A percentile compares a stretch with the other conserved stretches of the same genome.
These are phyloP conservation scores for Coptodon rendalli DNA, from an alignment of 2,113 vertebrate genomes.

Conservation along the genomic window DNA sequence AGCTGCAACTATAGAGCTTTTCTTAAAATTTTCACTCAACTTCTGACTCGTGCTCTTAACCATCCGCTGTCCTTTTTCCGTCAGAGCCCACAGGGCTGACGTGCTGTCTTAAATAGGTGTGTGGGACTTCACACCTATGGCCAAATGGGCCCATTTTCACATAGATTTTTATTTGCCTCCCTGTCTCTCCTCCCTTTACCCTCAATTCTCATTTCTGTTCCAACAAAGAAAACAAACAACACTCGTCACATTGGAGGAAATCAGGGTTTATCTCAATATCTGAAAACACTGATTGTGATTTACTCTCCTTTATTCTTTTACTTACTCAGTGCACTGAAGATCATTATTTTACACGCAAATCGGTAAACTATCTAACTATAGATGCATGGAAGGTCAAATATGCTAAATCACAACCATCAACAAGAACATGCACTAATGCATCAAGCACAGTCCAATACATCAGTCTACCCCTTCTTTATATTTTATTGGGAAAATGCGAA, in stretches of 20 bases:
- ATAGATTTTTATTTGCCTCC: conserved; percentile 23
- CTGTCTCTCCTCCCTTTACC: background rate
- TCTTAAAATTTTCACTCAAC: background rate
- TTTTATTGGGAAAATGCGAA: background rate
- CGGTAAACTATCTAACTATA: background rate
- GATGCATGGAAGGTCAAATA: background rate
- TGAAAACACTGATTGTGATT: background rate
- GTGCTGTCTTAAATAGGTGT: conserved; percentile 68
- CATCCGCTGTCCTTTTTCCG: background rate
- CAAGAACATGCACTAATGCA: background rate
- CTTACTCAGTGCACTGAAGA: background rate
- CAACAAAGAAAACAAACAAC: conserved; percentile 22
- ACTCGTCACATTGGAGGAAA: background rate
- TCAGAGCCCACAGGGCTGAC: background rate
- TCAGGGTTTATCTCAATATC: background rate
- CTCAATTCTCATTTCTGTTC: conserved; percentile 9
- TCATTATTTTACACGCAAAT: background rate
- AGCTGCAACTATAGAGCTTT: background rate
- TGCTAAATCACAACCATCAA: background rate
- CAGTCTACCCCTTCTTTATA: background rate
- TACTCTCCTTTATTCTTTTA: background rate
- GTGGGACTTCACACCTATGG: conserved; percentile 62
- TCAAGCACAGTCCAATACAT: background rate
- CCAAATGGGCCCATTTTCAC: conserved; percentile 71
- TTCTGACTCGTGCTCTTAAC: background rate